Evolutionary conservation across 2,113 vertebrate species (phyloP), one percentile per base, ranked within the genome.

Genomic region (Percopsis transmontana): DNA sequence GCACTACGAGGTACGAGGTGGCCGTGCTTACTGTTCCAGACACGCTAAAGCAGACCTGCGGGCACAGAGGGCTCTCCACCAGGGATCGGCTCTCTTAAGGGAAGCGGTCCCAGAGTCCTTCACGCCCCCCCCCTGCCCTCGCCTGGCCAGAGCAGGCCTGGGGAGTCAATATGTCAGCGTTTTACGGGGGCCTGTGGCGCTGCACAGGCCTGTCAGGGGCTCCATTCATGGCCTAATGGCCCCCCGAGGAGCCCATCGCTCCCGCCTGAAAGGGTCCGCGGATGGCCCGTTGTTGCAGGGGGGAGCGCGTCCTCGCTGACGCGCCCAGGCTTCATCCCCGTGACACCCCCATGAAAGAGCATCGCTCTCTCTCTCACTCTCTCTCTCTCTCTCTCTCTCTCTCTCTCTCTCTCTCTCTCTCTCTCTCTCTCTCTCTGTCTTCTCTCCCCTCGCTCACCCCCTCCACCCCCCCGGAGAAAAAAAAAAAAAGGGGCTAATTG

Each of bases 231-330:
- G 85, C 71, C 84, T 86, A 89, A 91, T 89, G 94, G 92, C 93
- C 95, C 95, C 96, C 96, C 90, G 94, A 93, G 94, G 96, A 93
- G 94, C 88, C 64, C 83, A 91, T 92, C 92, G 92, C 92, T 93
- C 88, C 77, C 68, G 85, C 76, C 91, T 91, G 88, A 93, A 93
- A 90, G 81, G 89, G 88, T 89, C 85, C 77, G 81, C 83, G 90
- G 89, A 91, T 85, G 74, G 91, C 86, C 91, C 92, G 92, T 93
- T 90, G 93, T 94, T 92, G 92, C 91, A 95, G 93, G 94, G 95
- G 93, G 94, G 94, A 83, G 83, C 90, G 83, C 88, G 84, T 87
- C 88, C 88, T 89, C 86, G 90, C 82, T 85, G 86, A 90, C 79
- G 82, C 87, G 87, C 88, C 70, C 85, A 54, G 80, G 88, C 89